A percentile compares a stretch with the other conserved stretches of the same genome.
phyloP scores from a whole-genome alignment of 2,113 vertebrate genomes.

The Corythornis vintsioides region DNA sequence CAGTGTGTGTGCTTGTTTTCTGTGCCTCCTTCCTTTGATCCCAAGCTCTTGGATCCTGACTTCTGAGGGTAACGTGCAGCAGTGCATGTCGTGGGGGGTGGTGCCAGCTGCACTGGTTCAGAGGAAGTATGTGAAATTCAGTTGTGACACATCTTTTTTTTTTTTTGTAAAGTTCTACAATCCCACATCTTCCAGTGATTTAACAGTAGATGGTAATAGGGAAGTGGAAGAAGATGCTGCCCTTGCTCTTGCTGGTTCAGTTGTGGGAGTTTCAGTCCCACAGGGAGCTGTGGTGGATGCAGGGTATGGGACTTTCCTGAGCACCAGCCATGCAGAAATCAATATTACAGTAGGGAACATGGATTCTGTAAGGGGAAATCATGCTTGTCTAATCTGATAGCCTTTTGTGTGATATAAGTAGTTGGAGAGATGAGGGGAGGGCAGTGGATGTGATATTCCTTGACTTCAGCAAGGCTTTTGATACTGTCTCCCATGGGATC shows the following conservation, averaged over 20 bases:
- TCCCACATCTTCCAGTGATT: not conserved
- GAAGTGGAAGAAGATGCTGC: not conserved
- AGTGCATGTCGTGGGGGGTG: not conserved
- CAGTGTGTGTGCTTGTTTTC: constrained; percentile 33
- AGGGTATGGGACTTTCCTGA: not conserved
- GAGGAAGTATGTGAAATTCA: not conserved
- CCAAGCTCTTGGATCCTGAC: constrained; percentile 8
- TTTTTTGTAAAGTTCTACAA: not conserved
- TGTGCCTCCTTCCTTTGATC: constrained; percentile 36
- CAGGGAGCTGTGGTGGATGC: not conserved
- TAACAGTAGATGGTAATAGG: not conserved
- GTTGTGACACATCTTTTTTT: not conserved
- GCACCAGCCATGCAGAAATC: rapidly evolving
- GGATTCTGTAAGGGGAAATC: too few relatives aligned
- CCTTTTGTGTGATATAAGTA: too few relatives aligned
- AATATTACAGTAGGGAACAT: not conserved
- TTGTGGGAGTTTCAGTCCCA: not conserved
- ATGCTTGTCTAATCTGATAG: too few relatives aligned
- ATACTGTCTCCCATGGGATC: too few relatives aligned
- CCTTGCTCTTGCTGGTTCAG: not conserved
- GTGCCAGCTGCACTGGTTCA: not conserved
- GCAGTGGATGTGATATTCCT: too few relatives aligned
- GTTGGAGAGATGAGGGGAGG: too few relatives aligned
- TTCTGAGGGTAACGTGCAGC: constrained; percentile 9
- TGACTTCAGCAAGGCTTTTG: too few relatives aligned